A percentile compares a stretch with the other conserved stretches of the same genome.
Evolutionary conservation across 2,888 invertebrate species (phyloP).

Genomic region (Ennomos erosarius): DNA sequence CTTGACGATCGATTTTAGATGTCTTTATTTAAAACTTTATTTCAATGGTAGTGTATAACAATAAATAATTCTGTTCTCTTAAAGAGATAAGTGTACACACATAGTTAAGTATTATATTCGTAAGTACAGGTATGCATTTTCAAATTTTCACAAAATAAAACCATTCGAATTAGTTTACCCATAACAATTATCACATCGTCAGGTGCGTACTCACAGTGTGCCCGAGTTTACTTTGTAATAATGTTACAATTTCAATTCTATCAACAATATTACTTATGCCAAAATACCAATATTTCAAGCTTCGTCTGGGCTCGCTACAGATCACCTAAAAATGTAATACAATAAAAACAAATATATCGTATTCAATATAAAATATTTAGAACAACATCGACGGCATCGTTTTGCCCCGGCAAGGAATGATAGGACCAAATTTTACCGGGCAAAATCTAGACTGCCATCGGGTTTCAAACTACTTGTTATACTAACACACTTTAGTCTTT

Average conservation of each 20-base stretch:
- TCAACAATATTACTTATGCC: conserved; percentile 35
- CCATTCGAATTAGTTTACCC: conserved; percentile 65
- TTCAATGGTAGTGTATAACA: conserved; percentile 80
- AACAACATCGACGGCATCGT: conserved; percentile 53
- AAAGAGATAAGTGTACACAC: conserved; percentile 72
- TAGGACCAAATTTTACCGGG: conserved; percentile 87
- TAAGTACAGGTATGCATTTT: conserved; percentile 62
- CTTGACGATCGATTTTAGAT: conserved; percentile 48
- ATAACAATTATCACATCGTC: conserved; percentile 81
- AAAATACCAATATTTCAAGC: conserved; percentile 41
- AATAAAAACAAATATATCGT: conserved; percentile 40
- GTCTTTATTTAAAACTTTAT: conserved; percentile 82
- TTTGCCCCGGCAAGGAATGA: conserved; percentile 87
- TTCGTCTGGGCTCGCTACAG: conserved; percentile 41
- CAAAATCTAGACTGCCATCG: conserved; percentile 64
- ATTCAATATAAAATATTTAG: conserved; percentile 57
- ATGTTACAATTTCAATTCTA: conserved; percentile 46
- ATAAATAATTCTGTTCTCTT: conserved; percentile 81
- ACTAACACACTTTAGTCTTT: conserved; percentile 67
- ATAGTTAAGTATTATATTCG: conserved; percentile 56
- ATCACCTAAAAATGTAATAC: conserved; percentile 40
- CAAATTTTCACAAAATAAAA: conserved; percentile 80
- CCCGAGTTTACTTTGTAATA: conserved; percentile 68
- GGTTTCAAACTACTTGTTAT: conserved; percentile 55
- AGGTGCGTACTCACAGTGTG: conserved; percentile 76